phyloP scores from a whole-genome alignment of 2,888 invertebrate genomes.

The Plusia festucae region DNA sequence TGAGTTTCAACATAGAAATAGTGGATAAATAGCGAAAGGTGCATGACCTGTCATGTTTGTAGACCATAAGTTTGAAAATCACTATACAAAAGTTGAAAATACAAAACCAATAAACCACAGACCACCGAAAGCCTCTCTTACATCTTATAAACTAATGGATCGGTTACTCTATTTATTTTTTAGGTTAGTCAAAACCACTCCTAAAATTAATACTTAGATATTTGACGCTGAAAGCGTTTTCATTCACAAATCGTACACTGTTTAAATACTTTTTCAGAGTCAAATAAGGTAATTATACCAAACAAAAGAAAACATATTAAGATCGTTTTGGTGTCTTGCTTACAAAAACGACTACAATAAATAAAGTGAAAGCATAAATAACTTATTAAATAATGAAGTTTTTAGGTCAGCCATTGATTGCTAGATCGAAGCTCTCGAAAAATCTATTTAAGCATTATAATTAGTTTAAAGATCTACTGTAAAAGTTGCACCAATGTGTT shows the following conservation, averaged over 20 bases:
- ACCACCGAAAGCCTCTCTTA: too few species aligned
- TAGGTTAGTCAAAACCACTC: neutral
- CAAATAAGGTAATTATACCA: constrained; percentile 1
- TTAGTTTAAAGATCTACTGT: constrained; percentile 35
- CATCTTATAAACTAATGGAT: too few species aligned
- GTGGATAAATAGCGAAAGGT: neutral
- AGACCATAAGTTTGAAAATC: neutral
- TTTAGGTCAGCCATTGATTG: constrained; percentile 45
- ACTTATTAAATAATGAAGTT: constrained; percentile 35
- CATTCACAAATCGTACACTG: neutral
- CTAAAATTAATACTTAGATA: neutral
- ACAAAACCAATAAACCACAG: too few species aligned
- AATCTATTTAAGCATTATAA: constrained; percentile 45
- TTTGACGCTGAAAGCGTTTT: constrained; percentile 4
- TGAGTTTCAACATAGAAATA: constrained; percentile 3
- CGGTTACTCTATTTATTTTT: neutral
- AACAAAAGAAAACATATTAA: neutral
- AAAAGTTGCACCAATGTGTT: constrained; percentile 40
- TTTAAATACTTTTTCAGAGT: constrained; percentile 4
- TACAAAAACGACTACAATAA: neutral
- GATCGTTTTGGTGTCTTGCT: neutral
- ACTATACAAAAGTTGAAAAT: neutral
- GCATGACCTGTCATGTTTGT: constrained; percentile 1
- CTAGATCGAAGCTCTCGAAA: constrained; percentile 31
- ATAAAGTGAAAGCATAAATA: constrained; percentile 27